A percentile compares a stretch with the other conserved stretches of the same genome.
phyloP scores from a whole-genome alignment of 2,113 vertebrate genomes.

The Scophthalmus maximus region DNA sequence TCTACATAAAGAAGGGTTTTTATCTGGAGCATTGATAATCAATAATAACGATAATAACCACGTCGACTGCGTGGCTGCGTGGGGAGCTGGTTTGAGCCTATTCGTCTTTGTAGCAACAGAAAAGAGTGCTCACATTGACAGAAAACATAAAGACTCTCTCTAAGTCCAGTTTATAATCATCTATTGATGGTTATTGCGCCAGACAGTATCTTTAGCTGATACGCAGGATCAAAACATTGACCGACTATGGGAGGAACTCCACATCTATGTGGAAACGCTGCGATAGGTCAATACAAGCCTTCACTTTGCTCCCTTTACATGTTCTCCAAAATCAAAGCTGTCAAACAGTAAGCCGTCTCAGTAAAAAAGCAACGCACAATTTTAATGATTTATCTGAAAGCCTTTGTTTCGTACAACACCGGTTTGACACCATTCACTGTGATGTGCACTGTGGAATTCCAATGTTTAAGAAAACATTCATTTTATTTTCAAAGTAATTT shows the following conservation, averaged over 20 bases:
- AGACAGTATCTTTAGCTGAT: conserved; percentile 10
- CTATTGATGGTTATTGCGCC: background rate
- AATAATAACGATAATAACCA: no score
- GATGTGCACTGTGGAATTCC: no score
- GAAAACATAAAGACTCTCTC: conserved; percentile 22
- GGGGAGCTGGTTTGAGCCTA: conserved; percentile 29
- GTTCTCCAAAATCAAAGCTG: no score
- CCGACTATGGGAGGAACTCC: background rate
- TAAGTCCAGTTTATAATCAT: conserved; percentile 15
- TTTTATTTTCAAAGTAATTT: no score
- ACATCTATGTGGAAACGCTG: conserved; percentile 8
- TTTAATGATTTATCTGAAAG: no score
- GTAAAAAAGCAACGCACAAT: no score
- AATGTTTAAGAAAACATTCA: no score
- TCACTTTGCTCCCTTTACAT: background rate
- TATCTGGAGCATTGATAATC: conserved; percentile 40
- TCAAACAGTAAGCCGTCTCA: background rate
- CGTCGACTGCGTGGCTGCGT: conserved; percentile 14
- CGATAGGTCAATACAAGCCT: background rate
- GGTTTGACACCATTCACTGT: no score
- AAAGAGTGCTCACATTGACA: conserved; percentile 17
- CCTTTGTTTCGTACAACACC: no score
- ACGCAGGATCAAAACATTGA: background rate
- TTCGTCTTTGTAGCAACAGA: conserved; percentile 23
- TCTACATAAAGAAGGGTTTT: conserved; percentile 4